A percentile compares a stretch with the other conserved stretches of the same genome.
These are phyloP conservation scores for Climacteris rufus DNA, from an alignment of 2,113 vertebrate genomes.

Conservation along the genomic window DNA sequence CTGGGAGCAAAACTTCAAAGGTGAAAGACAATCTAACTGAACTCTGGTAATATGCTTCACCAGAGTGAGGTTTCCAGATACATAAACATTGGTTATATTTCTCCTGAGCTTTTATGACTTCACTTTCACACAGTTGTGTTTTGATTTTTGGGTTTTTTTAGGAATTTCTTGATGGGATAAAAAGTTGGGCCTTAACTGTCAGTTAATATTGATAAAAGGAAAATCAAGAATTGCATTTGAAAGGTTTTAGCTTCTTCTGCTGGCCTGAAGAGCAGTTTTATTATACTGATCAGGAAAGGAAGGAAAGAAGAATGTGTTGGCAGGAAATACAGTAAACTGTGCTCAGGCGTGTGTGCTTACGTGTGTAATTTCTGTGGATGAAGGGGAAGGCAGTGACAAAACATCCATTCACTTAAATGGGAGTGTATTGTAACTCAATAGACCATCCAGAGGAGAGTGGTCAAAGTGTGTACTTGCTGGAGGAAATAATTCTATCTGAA, in stretches of 20 bases:
- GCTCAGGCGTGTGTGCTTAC: neutral
- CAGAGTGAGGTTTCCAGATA: neutral
- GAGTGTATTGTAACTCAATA: neutral
- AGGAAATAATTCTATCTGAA: neutral
- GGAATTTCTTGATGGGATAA: neutral
- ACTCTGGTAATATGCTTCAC: neutral
- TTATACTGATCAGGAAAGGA: neutral
- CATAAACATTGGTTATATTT: neutral
- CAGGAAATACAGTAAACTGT: neutral
- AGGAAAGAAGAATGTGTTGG: neutral
- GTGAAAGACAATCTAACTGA: constrained; percentile 3
- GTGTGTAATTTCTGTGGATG: neutral
- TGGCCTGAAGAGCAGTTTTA: neutral
- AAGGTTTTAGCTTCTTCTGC: neutral
- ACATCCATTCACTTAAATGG: neutral
- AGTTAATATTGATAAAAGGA: neutral
- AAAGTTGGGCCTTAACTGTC: neutral
- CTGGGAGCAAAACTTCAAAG: constrained; percentile 1
- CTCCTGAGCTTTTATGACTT: neutral
- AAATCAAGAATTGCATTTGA: neutral
- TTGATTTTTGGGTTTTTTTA: neutral
- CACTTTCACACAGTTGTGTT: neutral
- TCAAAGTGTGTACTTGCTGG: neutral
- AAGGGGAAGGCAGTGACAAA: neutral
- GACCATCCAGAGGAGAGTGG: neutral